Conservation (phyloP, 2,888 invertebrate genomes). For the Disparrhopalites patrizii region DNA sequence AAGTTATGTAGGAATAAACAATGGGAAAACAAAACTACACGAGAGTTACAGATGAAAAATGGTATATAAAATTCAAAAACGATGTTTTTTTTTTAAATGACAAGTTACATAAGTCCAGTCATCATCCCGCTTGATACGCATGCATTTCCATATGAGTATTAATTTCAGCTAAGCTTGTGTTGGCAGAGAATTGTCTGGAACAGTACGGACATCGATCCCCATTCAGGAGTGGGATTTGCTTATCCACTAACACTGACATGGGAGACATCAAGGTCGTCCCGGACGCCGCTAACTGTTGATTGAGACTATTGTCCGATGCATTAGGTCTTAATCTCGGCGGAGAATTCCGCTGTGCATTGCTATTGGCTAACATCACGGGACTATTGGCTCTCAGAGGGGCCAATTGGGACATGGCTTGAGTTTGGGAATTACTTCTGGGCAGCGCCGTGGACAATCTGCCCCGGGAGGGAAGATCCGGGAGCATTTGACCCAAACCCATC, state of each 20-base stretch:
- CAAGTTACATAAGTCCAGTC: too few relatives aligned
- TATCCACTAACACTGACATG: not conserved
- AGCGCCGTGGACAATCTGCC: not conserved
- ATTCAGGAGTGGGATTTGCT: not conserved
- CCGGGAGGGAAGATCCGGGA: not conserved
- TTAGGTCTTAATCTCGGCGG: not conserved
- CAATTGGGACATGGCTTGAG: not conserved
- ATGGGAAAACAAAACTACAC: too few relatives aligned
- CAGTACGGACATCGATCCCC: conserved; percentile 27
- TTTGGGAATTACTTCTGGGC: not conserved
- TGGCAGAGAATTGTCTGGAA: conserved; percentile 25
- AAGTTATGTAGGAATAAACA: too few relatives aligned
- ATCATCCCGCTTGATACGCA: not conserved
- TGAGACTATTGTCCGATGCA: not conserved
- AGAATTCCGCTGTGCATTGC: not conserved
- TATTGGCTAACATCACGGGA: not conserved
- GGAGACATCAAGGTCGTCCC: not conserved
- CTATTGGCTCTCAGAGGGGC: not conserved
- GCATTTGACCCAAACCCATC: not conserved
- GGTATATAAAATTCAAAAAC: too few relatives aligned
- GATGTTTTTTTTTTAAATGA: too few relatives aligned
- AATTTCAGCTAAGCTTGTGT: conserved; percentile 31
- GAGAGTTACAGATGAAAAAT: too few relatives aligned
- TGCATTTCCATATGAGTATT: conserved; percentile 37
- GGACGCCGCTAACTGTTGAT: not conserved